These are phyloP conservation scores for Mobula hypostoma DNA, from an alignment of 2,113 vertebrate genomes.

Conservation along the genomic window DNA sequence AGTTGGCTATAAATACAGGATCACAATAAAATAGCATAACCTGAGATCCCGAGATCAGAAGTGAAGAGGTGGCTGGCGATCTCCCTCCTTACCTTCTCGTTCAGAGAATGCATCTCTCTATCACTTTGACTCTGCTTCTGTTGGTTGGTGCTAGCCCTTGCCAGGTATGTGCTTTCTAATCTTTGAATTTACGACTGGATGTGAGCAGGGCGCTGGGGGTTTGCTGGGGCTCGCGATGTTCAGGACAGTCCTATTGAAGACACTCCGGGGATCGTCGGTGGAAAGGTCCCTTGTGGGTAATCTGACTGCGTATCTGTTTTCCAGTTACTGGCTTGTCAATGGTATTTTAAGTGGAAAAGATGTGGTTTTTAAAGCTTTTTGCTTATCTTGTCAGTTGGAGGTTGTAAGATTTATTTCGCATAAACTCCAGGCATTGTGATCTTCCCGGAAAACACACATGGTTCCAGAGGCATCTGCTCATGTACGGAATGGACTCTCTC, in stretches of 20 bases:
- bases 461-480: background rate
- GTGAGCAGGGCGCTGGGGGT: background rate
- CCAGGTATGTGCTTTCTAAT: constrained; percentile 15
- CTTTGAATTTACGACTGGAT: background rate
- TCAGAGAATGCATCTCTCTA: background rate
- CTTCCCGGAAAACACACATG: background rate
- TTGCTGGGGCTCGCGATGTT: background rate
- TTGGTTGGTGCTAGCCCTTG: background rate
- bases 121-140: background rate
- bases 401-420: background rate
- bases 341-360: background rate
- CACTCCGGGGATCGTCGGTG: background rate
- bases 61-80: constrained; percentile 19
- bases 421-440: constrained; percentile 7
- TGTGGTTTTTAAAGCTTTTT: background rate
- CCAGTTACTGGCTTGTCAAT: background rate
- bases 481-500: background rate
- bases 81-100: background rate
- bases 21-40: background rate
- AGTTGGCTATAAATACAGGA: constrained; percentile 7
- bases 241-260: background rate
- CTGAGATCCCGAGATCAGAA: constrained; percentile 27
- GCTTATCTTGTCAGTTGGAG: background rate
- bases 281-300: background rate
- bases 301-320: background rate